Base-by-base conservation (phyloP, 2,113 vertebrate species). In the Tricholaema leucomelas region DNA sequence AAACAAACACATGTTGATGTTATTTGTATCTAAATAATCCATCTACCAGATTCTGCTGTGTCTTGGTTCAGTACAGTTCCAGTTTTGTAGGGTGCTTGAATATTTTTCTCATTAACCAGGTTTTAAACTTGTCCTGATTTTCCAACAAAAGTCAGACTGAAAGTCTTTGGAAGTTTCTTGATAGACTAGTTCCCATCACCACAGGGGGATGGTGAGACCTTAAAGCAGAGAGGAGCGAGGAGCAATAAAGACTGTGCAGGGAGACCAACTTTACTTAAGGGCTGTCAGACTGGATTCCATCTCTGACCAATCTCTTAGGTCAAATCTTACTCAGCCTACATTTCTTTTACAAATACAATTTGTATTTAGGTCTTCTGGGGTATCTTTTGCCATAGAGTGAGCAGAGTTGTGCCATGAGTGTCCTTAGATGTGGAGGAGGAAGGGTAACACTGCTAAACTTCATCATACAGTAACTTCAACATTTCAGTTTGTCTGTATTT, bases 381-480 rank as follows among this genome's bases (percentile, higher is more conserved):
- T 31, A 20, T 10, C 15, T 17, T 35, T 17, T 38, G 1, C 7
- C 9, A 0, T 14, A 8, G 11, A 60, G 2, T 10, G 1, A 15
- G 11, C 19, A 58, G 31, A 2, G 6, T 72, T 60, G 16, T 36
- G 61, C 33, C 3, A 0, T 19, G 24, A 10, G 25, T 60, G 52
- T 75, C 46, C 36, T 63, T 74, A 50, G 2, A 9, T 38, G 9
- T 9, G 38, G 52, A 52, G 35, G 52, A 59, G 69, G 77, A 66
- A 77, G 61, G 20, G 13, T 33, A 23, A 63, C 18, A 16, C 35
- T 81, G 48, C 67, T 50, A 30, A 7, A 16, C 13, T 17, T 79
- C 20, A 30, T 59, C 6, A 4, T 10, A 5, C 20, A 88, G 30
- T 15, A 50, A 1, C 30, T 91, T 42, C 1, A 3, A 8, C 27